phyloP scores from a whole-genome alignment of 2,113 vertebrate genomes.

The Grus americana region DNA sequence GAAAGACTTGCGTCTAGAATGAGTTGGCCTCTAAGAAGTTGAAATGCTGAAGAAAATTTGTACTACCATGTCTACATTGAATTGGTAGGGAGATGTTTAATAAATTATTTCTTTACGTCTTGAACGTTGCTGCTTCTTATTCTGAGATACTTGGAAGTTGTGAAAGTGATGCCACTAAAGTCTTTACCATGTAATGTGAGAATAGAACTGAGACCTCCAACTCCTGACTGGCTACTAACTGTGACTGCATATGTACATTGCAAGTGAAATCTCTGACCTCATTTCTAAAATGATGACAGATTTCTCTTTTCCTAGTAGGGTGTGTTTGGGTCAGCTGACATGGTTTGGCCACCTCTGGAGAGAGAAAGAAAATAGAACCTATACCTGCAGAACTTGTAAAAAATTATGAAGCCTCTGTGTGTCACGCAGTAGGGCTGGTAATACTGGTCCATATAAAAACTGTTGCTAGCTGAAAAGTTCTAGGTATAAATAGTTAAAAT shows the following conservation, averaged over 20 bases:
- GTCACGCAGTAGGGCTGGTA: background rate
- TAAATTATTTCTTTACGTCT: background rate
- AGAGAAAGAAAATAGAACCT: background rate
- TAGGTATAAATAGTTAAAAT: background rate
- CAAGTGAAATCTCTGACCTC: background rate
- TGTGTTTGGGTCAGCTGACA: background rate
- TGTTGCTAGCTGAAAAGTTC: background rate
- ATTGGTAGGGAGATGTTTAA: background rate
- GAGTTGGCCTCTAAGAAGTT: background rate
- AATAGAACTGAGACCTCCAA: background rate
- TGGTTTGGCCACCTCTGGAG: background rate
- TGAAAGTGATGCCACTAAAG: background rate
- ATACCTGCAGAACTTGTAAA: background rate
- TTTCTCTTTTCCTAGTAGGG: background rate
- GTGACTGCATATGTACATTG: background rate
- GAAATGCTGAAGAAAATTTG: fast-evolving
- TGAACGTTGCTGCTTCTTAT: background rate
- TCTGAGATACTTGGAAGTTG: background rate
- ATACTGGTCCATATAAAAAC: background rate
- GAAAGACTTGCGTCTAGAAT: background rate
- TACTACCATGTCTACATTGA: background rate
- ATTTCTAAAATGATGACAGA: background rate
- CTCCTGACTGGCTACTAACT: background rate
- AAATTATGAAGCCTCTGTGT: background rate
- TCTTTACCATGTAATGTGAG: background rate